These are phyloP conservation scores for Brachirus orientalis DNA, from an alignment of 2,113 vertebrate species.

Conservation along the genomic window DNA sequence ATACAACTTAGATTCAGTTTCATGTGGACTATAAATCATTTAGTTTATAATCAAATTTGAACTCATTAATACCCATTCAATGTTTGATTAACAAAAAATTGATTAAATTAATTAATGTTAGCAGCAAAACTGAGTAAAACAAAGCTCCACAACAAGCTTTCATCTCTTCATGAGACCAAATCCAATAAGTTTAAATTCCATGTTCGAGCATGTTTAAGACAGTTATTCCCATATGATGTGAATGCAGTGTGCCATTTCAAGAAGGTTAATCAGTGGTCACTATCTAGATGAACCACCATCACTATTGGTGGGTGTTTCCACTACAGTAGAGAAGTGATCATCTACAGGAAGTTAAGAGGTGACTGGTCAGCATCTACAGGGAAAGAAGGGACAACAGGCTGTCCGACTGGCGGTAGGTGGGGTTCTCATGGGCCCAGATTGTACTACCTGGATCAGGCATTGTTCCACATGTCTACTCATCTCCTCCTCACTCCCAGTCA, in stretches of 20 bases:
- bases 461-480: constrained; percentile 99
- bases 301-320: constrained; percentile 16
- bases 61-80: neutral
- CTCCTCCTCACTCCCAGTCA: constrained; percentile 99
- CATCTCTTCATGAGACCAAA: neutral
- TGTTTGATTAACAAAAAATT: neutral
- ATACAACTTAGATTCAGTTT: no score
- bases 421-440: constrained; percentile 48
- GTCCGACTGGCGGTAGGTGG: constrained; percentile 67
- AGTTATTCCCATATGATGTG: constrained; percentile 51
- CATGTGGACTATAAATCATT: no score
- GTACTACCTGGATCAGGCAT: constrained; percentile 98
- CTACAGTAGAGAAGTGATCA: constrained; percentile 20
- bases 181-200: neutral
- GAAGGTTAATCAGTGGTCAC: constrained; percentile 1
- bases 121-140: no score
- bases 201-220: neutral
- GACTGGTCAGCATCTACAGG: constrained; percentile 58
- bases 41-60: neutral
- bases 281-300: constrained; percentile 7
- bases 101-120: no score
- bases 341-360: constrained; percentile 54
- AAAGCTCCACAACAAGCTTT: neutral
- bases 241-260: constrained; percentile 13
- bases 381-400: constrained; percentile 60